Evolutionary conservation across 2,888 invertebrate species (phyloP), one percentile per base, ranked within the genome.

Genomic region (Epirrhoe tristata): DNA sequence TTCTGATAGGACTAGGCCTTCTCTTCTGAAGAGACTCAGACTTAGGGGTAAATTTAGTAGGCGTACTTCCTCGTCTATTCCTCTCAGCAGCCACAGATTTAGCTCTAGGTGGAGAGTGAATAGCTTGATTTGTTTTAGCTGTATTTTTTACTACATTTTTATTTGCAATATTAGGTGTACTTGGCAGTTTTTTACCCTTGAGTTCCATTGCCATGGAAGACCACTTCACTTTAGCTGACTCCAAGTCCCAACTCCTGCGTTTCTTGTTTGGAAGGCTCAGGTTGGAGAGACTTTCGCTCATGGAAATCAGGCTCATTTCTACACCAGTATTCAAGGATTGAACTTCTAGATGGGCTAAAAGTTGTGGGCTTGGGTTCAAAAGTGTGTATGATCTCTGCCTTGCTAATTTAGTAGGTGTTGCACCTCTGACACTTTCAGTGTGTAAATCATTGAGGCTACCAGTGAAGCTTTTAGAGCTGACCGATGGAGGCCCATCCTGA

Each of bases 301-400:
- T 94, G 3, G 94, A 94, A 72, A 94, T 92, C n/a, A 87, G 86
- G 39, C 79, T 87, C 74, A 94, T 84, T 57, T 93, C 93, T 31
- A 94, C 83, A 17, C 94, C 94, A 12, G 90, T 92, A 57, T 80
- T 90, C 12, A 90, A 67, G 0, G 93, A 91, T 70, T 92, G 93
- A 71, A 93, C 91, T 81, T 95, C 93, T 55, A 96, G 87, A 77
- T 95, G 95, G 8, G 96, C 96, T 31, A 96, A 81, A 7, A 98
- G 93, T 70, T 95, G 95, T 0, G 97, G 96, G 79, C 97, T 97
- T 0, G 98, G 97, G 24, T 94, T 92, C 0, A 97, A 95, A 55
- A 98, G 86, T 0, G 96, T 96, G 79, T 97, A 98, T 0, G 98
- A 98, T 69, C 96, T 95, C 78, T 96, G 96, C 58, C 97, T 93